Evolutionary conservation across 1,140 invertebrate species (phyloP), one percentile per base, ranked within the genome.

Genomic region (Phortica variegata): DNA sequence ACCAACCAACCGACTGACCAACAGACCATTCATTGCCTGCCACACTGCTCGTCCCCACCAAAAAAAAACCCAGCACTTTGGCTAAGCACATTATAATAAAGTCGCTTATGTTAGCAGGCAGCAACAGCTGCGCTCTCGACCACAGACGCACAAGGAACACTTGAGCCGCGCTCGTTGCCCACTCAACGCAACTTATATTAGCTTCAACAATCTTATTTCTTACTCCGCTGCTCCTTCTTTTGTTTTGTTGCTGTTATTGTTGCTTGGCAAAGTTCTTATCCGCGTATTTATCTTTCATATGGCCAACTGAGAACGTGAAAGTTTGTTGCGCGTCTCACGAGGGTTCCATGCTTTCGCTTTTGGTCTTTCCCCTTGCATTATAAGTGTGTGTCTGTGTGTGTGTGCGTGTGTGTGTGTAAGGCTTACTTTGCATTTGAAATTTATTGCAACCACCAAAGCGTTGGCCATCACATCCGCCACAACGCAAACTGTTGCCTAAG

Each of bases 121-220:
- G 44, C 58, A 52, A 58, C 60, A 58, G 54, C 62, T 61, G 62
- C 47, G 31, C 23, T 5, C 23, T 26, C 10, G 23, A 10, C 23
- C 23, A 26, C 23, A 26, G 23, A 26, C 23, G n/a, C n/a, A n/a
- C n/a, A n/a, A n/a, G n/a, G n/a, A n/a, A n/a, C n/a, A n/a, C n/a
- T n/a, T n/a, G n/a, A n/a, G n/a, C n/a, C n/a, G n/a, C n/a, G n/a
- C n/a, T n/a, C n/a, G n/a, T n/a, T n/a, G n/a, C n/a, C n/a, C n/a
- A n/a, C n/a, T n/a, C n/a, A n/a, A n/a, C n/a, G n/a, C n/a, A 68
- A 68, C 63, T 68, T 68, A 68, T 69, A 68, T 68, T 68, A 68
- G 65, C 63, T 59, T 69, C 65, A 69, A 56, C 23, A 26, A 26
- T 26, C 23, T 26, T 26, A 5, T 26, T 26, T 26, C 10, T 10